A percentile compares a stretch with the other conserved stretches of the same genome.
Evolutionary conservation across 2,888 invertebrate species (phyloP).

Genomic region (Sphaeridia pumilis): DNA sequence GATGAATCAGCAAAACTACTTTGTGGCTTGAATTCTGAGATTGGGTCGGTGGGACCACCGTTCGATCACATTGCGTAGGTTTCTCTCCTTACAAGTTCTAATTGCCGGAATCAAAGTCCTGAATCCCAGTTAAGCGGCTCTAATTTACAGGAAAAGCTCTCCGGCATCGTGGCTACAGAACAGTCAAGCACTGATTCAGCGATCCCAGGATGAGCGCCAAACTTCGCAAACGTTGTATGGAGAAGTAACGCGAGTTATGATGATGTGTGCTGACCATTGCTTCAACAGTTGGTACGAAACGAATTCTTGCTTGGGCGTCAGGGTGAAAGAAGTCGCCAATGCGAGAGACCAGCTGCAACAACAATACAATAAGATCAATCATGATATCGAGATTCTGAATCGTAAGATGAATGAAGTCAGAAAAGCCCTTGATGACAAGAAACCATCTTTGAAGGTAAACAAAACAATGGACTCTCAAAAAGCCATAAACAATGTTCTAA

Average conservation of each 20-base stretch:
- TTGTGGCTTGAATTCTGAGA: slow-evolving; percentile 21
- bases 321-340: slow-evolving; percentile 23
- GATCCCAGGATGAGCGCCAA: slow-evolving; percentile 72
- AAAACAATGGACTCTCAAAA: background rate
- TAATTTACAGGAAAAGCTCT: slow-evolving; percentile 56
- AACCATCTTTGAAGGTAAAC: slow-evolving; percentile 27
- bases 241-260: slow-evolving; percentile 25
- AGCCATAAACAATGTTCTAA: background rate
- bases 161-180: slow-evolving; percentile 72
- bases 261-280: slow-evolving; percentile 27
- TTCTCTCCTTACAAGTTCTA: no score
- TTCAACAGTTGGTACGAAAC: slow-evolving; percentile 32
- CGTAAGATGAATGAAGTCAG: slow-evolving; percentile 26
- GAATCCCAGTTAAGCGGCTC: background rate
- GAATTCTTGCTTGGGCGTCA: slow-evolving; percentile 24
- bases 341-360: slow-evolving; percentile 27
- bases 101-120: no score
- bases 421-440: slow-evolving; percentile 29
- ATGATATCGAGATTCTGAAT: slow-evolving; percentile 30
- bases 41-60: slow-evolving; percentile 3
- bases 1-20: slow-evolving; percentile 33
- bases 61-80: slow-evolving; percentile 6
- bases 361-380: slow-evolving; percentile 24
- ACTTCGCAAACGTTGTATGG: slow-evolving; percentile 52
- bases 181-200: slow-evolving; percentile 60